Evolutionary conservation across 1,140 invertebrate genomes (phyloP), one percentile per base, ranked within the genome.

Genomic region (Drosophila pallidifrons): DNA sequence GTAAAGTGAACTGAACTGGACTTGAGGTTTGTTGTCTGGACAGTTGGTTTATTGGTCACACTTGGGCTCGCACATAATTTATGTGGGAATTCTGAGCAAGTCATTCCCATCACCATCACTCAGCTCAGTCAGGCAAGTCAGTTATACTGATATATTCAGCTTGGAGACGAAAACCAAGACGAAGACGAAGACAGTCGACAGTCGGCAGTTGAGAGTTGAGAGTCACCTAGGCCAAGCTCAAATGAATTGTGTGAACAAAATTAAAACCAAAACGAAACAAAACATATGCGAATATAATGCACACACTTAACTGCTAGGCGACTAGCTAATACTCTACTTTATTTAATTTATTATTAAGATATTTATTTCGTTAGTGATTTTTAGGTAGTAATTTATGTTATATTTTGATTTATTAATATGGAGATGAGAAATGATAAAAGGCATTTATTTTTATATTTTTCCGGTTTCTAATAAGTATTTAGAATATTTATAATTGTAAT

Each of bases 21-120:
- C 73, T 76, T 72, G 70, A 70, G 66, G 75, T 83, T 79, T 65
- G 79, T 70, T 43, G 81, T 81, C 85, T 80, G 83, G 86, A 85
- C 86, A 90, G 89, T 80, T 86, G 80, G 90, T 89, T 91, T 91
- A 91, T 91, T 90, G 85, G 89, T 91, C 89, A 91, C 89, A 91
- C 89, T 91, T 91, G 89, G 85, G 77, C 89, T 91, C 89, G 81
- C 82, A 79, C 90, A 90, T 91, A 87, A 91, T 83, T 87, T 91
- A 91, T 91, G 89, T 91, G 89, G 69, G 89, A 91, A 91, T 79
- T 79, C 54, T 77, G 69, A 67, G 78, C 86, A 79, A 89, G 85
- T 81, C 86, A 90, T 88, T 89, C 81, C 86, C 85, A 82, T 78
- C 76, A 75, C 79, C 77, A 80, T 83, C 77, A 82, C 72, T 82